These are phyloP conservation scores for Agraylea sexmaculata DNA, from an alignment of 1,140 invertebrate species.

Conservation along the genomic window DNA sequence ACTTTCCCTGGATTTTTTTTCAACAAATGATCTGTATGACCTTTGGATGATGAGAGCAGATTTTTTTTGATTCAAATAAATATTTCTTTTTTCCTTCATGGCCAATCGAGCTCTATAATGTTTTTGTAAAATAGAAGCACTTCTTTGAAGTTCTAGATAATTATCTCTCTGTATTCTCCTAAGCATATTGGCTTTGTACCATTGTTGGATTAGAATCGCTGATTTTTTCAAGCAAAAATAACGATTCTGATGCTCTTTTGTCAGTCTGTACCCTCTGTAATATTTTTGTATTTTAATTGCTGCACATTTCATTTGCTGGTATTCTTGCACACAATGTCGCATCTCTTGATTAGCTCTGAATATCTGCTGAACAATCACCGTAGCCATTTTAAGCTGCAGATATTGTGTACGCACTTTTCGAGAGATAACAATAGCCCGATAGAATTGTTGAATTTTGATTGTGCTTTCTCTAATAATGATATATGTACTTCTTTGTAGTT, in stretches of 20 bases:
- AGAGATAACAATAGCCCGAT: conserved; percentile 22
- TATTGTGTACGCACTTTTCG: conserved; percentile 21
- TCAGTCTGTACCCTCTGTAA: conserved; percentile 33
- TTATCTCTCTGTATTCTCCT: conserved; percentile 18
- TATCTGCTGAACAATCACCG: conserved; percentile 26
- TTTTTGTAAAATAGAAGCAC: conserved; percentile 23
- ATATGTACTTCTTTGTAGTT: conserved; percentile 15
- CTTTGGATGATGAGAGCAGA: conserved; percentile 16
- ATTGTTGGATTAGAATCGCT: conserved; percentile 18
- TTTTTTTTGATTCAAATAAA: conserved; percentile 16
- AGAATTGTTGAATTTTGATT: conserved; percentile 25
- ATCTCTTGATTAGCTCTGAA: conserved; percentile 21
- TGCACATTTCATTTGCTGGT: conserved; percentile 22
- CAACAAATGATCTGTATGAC: conserved; percentile 11
- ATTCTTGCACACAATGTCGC: conserved; percentile 24
- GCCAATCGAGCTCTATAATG: conserved; percentile 21
- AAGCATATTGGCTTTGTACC: conserved; percentile 19
- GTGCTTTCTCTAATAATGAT: neutral
- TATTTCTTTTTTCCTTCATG: conserved; percentile 23
- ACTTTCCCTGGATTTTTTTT: conserved; percentile 17
- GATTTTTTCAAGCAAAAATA: conserved; percentile 20
- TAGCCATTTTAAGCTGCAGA: conserved; percentile 19
- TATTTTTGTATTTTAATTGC: conserved; percentile 30
- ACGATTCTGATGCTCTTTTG: conserved; percentile 20
- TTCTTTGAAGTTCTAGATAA: conserved; percentile 21